Conservation (phyloP, 2,888 invertebrate species). For the Serripes groenlandicus region DNA sequence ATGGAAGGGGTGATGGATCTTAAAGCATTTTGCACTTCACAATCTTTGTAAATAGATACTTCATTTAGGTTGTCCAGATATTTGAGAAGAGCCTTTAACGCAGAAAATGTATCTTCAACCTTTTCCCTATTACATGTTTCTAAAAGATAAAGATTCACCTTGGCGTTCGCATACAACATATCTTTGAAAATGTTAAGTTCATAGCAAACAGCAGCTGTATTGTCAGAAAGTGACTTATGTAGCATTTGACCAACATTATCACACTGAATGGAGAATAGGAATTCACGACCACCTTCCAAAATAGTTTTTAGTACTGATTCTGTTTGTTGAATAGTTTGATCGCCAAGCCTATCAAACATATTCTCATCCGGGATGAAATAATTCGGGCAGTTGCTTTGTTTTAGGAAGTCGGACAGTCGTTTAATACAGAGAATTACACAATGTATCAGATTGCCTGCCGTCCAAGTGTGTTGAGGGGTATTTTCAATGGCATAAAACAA, state of each 20-base stretch:
- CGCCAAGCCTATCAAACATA: neutral
- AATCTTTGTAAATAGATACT: neutral
- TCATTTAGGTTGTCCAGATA: neutral
- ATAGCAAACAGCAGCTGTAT: too few relatives aligned
- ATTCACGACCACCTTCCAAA: neutral
- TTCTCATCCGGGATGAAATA: conserved; percentile 6
- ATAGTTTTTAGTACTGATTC: neutral
- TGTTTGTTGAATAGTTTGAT: neutral
- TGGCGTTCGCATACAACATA: neutral
- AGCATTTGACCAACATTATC: neutral
- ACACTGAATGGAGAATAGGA: neutral
- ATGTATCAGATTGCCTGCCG: neutral
- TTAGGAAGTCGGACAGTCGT: neutral
- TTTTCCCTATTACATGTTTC: neutral
- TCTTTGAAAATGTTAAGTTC: neutral
- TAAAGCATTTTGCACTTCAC: neutral
- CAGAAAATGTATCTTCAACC: neutral
- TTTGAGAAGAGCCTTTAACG: neutral
- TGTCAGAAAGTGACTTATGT: too few relatives aligned
- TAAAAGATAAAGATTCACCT: neutral
- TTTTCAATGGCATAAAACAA: conserved; percentile 9
- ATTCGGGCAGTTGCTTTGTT: conserved; percentile 4
- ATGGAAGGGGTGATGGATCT: neutral
- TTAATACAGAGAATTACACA: neutral
- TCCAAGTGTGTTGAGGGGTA: neutral